Evolutionary conservation across 2,113 vertebrate genomes (phyloP), one percentile per base, ranked within the genome.

Genomic region (Malurus cyaneus): DNA sequence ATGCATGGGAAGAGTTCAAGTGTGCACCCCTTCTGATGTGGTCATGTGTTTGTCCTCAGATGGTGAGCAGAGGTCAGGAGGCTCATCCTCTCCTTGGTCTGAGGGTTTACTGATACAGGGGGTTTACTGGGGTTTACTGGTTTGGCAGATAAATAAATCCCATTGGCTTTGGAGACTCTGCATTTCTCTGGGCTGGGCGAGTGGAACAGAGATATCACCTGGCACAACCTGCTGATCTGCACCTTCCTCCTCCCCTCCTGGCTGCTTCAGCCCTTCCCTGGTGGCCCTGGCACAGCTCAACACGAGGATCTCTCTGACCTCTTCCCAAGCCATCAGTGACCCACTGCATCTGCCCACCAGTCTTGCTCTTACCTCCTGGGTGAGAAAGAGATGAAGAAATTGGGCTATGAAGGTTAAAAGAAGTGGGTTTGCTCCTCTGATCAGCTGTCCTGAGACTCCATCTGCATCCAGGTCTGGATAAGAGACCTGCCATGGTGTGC

Each of bases 1-100:
- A 67, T 88, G 80, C 59, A 57, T 47, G 93, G 71, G 72, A 95
- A 78, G 18, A 12, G 89, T 69, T 94, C 70, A 80, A 85, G 59
- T 0, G 0, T 87, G 41, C 62, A 57, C 21, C 61, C 15, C 73
- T 74, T 62, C 1, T 2, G 3, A 29, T 42, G 31, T 1, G 11
- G 8, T 57, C 46, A 8, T 70, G 32, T 85, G 70, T 65, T 94
- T 88, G 50, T 88, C 41, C 56, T 67, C 2, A 1, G 59, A 52
- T 2, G 6, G 39, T 11, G 13, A 73, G 54, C 1, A 1, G 41
- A 57, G 32, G 64, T 36, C 64, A 49, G 36, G 44, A 34, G 21
- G 36, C 46, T 88, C 72, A 42, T 71, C 70, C 50, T 62, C 53
- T 50, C 65, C 0, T 0, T 74, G 34, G 3, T 62, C 53, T 84